phyloP scores from a whole-genome alignment of 92 coral and sea anemone genomes.

The Zoanthus solanderi region DNA sequence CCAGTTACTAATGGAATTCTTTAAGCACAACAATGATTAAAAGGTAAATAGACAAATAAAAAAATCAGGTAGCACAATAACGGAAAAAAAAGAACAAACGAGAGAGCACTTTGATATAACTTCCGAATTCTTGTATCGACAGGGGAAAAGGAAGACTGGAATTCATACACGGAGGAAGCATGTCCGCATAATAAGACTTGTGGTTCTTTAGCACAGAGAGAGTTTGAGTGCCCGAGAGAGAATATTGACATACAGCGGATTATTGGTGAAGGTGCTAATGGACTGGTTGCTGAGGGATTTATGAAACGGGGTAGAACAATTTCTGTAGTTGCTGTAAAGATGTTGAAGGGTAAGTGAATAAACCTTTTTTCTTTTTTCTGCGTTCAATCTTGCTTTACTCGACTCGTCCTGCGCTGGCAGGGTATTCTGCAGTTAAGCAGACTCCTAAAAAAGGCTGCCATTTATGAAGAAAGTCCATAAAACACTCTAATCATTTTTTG shows the following conservation, averaged over 20 bases:
- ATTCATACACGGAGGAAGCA: not conserved
- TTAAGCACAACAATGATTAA: no score
- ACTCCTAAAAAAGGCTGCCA: no score
- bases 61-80: no score
- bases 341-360: slow-evolving; percentile 12
- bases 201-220: not conserved
- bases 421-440: not conserved
- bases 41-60: no score
- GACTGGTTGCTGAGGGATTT: slow-evolving; percentile 11
- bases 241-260: not conserved
- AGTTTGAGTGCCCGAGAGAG: slow-evolving; percentile 14
- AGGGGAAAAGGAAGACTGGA: not conserved
- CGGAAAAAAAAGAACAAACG: no score
- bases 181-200: not conserved
- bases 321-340: slow-evolving; percentile 27
- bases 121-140: not conserved
- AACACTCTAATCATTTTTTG: no score
- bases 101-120: no score
- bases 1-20: no score
- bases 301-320: not conserved
- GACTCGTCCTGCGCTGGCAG: not conserved
- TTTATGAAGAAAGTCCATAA: no score
- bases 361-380: not conserved
- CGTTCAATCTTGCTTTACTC: not conserved
- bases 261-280: slow-evolving; percentile 30